Evolutionary conservation across 2,113 vertebrate genomes (phyloP).

Genomic region (Notothenia rossii): DNA sequence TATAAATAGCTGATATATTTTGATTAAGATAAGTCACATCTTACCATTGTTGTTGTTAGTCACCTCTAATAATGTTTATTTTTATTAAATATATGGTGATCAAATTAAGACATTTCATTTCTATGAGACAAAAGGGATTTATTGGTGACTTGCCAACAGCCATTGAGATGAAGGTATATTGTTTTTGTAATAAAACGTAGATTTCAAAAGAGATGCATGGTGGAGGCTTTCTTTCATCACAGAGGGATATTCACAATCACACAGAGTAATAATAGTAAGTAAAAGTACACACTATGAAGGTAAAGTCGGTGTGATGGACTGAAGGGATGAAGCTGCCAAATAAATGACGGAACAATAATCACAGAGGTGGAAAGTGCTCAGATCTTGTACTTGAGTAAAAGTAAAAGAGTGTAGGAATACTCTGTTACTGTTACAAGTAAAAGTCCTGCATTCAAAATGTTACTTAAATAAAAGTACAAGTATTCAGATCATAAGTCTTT

Average conservation of each 20-base stretch:
- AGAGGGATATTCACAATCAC: background rate
- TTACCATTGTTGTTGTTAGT: conserved; percentile 90
- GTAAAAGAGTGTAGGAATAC: too few relatives aligned
- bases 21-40: conserved; percentile 87
- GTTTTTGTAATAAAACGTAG: conserved; percentile 89
- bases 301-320: too few relatives aligned
- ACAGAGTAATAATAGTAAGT: background rate
- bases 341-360: too few relatives aligned
- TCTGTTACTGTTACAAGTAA: too few relatives aligned
- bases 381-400: too few relatives aligned
- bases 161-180: conserved; percentile 90
- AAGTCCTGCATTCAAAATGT: too few relatives aligned
- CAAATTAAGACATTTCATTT: conserved; percentile 91
- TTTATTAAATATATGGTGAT: conserved; percentile 92
- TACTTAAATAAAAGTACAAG: too few relatives aligned
- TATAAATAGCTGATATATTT: conserved; percentile 76
- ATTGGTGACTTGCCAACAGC: conserved; percentile 92
- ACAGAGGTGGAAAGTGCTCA: too few relatives aligned
- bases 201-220: conserved; percentile 61
- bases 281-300: too few relatives aligned
- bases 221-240: background rate
- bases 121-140: conserved; percentile 79
- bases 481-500: too few relatives aligned
- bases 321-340: too few relatives aligned
- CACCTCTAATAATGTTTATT: conserved; percentile 96